Conservation (phyloP, 1,140 invertebrate genomes). For the Idris sp. region DNA sequence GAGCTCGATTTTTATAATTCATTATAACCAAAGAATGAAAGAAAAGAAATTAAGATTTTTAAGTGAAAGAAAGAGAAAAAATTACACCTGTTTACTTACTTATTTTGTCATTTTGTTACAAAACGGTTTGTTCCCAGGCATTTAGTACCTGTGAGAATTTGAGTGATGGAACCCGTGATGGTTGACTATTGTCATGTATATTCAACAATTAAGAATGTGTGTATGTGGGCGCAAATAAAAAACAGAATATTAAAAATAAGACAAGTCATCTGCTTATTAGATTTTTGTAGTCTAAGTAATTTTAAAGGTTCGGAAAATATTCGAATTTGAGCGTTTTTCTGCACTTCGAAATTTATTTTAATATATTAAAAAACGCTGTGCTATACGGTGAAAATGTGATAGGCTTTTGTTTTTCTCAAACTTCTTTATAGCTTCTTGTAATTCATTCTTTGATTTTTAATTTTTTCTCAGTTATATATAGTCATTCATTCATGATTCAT, state of each 20-base stretch:
- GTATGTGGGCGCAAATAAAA: slow-evolving; percentile 17
- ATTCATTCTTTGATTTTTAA: slow-evolving; percentile 35
- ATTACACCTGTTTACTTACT: too few species aligned
- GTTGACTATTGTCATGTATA: slow-evolving; percentile 48
- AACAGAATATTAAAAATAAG: slow-evolving; percentile 41
- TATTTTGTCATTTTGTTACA: too few species aligned
- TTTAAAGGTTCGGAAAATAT: too few species aligned
- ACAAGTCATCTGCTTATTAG: slow-evolving; percentile 50
- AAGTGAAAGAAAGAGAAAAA: too few species aligned
- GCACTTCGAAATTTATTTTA: too few species aligned
- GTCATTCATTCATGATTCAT: slow-evolving; percentile 18
- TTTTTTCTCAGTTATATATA: slow-evolving; percentile 52
- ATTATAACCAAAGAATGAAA: too few species aligned
- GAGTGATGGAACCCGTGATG: slow-evolving; percentile 30
- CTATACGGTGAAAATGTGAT: slow-evolving; percentile 56
- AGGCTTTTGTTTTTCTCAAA: too few species aligned
- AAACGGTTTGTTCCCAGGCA: slow-evolving; percentile 63
- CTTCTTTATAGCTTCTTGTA: slow-evolving; percentile 26
- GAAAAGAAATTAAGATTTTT: too few species aligned
- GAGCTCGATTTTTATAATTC: too few species aligned
- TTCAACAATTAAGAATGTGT: slow-evolving; percentile 25
- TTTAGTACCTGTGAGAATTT: slow-evolving; percentile 46
- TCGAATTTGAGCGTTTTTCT: too few species aligned
- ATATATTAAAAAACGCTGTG: too few species aligned
- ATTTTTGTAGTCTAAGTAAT: too few species aligned